Conservation (phyloP, 64 coral and sea anemone species). For the Porites australiensis region DNA sequence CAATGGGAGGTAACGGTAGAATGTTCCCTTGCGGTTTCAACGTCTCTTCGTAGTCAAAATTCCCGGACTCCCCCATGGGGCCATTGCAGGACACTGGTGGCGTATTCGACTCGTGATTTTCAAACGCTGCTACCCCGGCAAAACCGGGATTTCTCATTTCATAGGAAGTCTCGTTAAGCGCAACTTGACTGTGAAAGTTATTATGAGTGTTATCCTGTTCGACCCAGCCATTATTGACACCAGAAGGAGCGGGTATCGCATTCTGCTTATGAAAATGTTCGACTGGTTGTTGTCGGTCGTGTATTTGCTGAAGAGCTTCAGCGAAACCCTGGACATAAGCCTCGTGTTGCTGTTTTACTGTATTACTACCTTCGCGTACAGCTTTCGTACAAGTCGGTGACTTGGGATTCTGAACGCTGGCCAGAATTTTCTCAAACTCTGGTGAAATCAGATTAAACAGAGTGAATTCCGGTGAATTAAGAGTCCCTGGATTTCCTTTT, state of each 20-base stretch:
- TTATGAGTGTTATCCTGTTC: constrained; percentile 1
- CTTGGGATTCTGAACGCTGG: constrained; percentile 82
- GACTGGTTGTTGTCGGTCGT: constrained; percentile 54
- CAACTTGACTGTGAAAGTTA: constrained; percentile 29
- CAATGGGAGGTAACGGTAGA: constrained; percentile 92
- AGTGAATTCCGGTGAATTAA: constrained; percentile 88
- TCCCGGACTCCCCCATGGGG: constrained; percentile 20
- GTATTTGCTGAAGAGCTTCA: constrained; percentile 89
- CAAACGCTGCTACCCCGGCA: neutral
- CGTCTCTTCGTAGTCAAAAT: constrained; percentile 53
- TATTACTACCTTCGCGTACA: constrained; percentile 61
- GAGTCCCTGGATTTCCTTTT: constrained; percentile 58
- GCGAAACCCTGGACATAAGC: constrained; percentile 94
- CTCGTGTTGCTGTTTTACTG: constrained; percentile 81
- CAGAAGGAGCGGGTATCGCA: constrained; percentile 12
- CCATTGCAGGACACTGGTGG: constrained; percentile 12
- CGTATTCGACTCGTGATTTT: constrained; percentile 34
- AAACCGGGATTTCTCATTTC: constrained; percentile 1
- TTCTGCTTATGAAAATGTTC: constrained; percentile 65
- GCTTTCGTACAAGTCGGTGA: constrained; percentile 65
- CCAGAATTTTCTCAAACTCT: constrained; percentile 97
- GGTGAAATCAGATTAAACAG: constrained; percentile 94
- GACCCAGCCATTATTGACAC: constrained; percentile 19
- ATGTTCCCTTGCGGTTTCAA: constrained; percentile 42
- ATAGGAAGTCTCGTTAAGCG: neutral